Base-by-base conservation (phyloP, 2,797 vertebrate species). In the Danio albolineatus region DNA sequence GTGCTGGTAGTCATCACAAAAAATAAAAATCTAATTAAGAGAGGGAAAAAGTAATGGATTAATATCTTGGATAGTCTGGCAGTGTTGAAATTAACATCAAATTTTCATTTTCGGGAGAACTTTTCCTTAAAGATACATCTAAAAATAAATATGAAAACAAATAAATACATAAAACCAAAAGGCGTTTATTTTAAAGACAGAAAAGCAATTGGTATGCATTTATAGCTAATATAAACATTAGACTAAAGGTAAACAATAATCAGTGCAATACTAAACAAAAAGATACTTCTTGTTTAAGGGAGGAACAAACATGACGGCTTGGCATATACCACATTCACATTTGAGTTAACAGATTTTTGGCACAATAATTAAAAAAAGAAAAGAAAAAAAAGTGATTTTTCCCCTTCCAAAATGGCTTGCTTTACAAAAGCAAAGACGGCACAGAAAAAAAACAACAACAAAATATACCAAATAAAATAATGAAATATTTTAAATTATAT, bases 291-390 rank as follows among this genome's bases (percentile, higher is more conserved):
- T 82, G 17, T 56, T 13, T 65, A 36, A 10, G 6, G 1, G 21
- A 54, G 4, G 10, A 72, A 16, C n/a, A 57, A 64, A 48, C 12
- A 71, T 8, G 62, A 54, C 59, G 73, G 79, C 71, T 78, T 79
- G 79, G 76, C 79, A 73, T 64, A 76, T 12, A 76, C 38, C 7
- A 60, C 54, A 41, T 60, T 59, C 44, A 70, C 46, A 61, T 62
- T 61, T n/a, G 4, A n/a, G 83, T 70, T 2, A 78, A 72, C 17
- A 19, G 46, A 61, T 57, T 73, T 83, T 81, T 85, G 79, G 79
- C 82, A 85, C 81, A 38, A 57, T 16, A 67, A 56, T 66, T 43
- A 43, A n/a, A 5, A 36, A 5, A 6, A 74, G 43, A 43, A 41
- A 5, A 36, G 5, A 6, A 74, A 53, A 17, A 62, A 62, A 48